These are phyloP conservation scores for Hedychridium roseum DNA, from an alignment of 2,888 invertebrate genomes.

Conservation along the genomic window DNA sequence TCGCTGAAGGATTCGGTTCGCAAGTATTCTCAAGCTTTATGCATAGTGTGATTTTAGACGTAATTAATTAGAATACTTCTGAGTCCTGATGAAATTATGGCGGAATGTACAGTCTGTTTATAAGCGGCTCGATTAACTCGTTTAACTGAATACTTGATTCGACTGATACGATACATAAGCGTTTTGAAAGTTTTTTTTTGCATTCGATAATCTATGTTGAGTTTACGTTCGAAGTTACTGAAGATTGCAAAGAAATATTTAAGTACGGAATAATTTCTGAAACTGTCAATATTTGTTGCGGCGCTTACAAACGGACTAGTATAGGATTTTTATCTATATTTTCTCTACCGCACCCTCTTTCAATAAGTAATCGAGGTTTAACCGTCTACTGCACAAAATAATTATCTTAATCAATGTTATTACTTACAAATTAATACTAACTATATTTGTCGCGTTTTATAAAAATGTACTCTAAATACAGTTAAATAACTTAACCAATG, in stretches of 20 bases:
- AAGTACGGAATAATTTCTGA: too few relatives aligned
- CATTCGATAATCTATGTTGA: constrained; percentile 1
- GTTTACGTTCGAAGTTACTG: not conserved
- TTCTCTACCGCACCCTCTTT: constrained; percentile 58
- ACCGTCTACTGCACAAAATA: constrained; percentile 63
- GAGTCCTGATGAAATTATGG: constrained; percentile 34
- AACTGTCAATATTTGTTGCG: constrained; percentile 30
- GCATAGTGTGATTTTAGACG: constrained; percentile 4
- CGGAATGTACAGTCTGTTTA: constrained; percentile 37
- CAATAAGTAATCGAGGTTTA: constrained; percentile 54
- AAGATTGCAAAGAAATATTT: too few relatives aligned
- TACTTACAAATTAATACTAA: constrained; percentile 54
- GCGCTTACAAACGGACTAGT: constrained; percentile 43
- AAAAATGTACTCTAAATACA: constrained; percentile 60
- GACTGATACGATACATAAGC: constrained; percentile 32
- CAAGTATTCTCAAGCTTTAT: constrained; percentile 1
- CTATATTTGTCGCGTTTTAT: constrained; percentile 62
- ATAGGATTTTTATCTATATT: constrained; percentile 52
- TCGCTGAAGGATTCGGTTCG: too few relatives aligned
- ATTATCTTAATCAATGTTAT: constrained; percentile 61
- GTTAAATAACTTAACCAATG: constrained; percentile 52
- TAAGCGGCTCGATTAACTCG: not conserved
- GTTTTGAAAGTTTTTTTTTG: not conserved
- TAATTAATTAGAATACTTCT: constrained; percentile 27
- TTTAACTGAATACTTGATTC: not conserved